phyloP scores from a whole-genome alignment of 2,113 vertebrate species.

The Brevimyrus niger region DNA sequence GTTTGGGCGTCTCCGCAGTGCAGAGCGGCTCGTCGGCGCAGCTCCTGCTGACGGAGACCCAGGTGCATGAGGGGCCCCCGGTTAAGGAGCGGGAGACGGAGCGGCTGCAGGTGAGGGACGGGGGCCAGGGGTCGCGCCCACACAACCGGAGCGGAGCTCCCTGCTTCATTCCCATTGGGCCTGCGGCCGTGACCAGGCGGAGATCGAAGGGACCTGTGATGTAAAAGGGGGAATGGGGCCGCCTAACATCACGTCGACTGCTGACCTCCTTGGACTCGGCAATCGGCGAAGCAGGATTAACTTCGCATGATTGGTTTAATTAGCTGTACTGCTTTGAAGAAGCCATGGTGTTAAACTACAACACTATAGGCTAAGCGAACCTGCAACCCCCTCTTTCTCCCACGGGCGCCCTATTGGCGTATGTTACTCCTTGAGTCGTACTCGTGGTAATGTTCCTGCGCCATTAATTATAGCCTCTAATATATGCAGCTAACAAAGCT shows the following conservation, averaged over 20 bases:
- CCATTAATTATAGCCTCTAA: conserved; percentile 56
- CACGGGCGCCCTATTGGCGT: conserved; percentile 51
- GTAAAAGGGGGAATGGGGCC: background rate
- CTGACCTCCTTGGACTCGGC: background rate
- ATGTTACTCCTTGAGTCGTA: conserved; percentile 28
- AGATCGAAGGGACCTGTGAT: background rate
- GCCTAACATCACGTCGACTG: background rate
- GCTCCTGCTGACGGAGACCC: conserved; percentile 16
- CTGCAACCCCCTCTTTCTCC: background rate
- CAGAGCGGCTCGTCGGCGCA: background rate
- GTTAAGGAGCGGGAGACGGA: conserved; percentile 48
- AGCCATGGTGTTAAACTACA: background rate
- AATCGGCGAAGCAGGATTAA: background rate
- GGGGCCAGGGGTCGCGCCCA: background rate
- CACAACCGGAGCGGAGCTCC: background rate
- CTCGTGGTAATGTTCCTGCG: conserved; percentile 48
- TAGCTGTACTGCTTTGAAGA: background rate
- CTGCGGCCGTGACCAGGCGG: background rate
- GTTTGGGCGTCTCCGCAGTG: background rate
- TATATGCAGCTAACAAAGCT: conserved; percentile 55
- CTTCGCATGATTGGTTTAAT: background rate
- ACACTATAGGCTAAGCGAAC: background rate
- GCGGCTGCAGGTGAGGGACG: conserved; percentile 49
- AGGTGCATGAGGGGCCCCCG: conserved; percentile 43
- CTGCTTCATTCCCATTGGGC: background rate